These are phyloP conservation scores for Orchesella cincta DNA, from an alignment of 1,140 invertebrate genomes.

Conservation along the genomic window DNA sequence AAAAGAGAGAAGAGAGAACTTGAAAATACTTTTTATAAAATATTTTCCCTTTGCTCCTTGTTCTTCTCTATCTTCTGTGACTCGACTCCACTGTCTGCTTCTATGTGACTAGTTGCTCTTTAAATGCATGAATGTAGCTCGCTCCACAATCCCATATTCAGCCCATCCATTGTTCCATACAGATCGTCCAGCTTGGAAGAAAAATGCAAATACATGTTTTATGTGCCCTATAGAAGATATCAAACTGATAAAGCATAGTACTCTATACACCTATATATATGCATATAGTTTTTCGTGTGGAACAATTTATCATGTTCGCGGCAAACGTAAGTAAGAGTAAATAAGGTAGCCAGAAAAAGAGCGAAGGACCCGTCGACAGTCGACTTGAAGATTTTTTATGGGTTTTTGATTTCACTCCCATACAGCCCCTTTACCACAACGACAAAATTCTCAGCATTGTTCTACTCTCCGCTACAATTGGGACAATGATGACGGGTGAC, in stretches of 20 bases:
- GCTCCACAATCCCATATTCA: slow-evolving; percentile 43
- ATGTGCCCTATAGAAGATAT: too few relatives aligned
- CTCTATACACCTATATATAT: slow-evolving; percentile 8
- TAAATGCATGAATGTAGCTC: neutral
- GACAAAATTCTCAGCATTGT: slow-evolving; percentile 40
- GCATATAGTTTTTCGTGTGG: neutral
- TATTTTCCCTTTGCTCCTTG: slow-evolving; percentile 12
- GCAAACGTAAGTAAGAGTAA: neutral
- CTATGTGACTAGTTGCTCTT: neutral
- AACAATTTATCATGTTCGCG: slow-evolving; percentile 3
- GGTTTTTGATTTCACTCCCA: slow-evolving; percentile 21
- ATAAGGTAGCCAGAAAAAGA: neutral
- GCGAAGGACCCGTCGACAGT: slow-evolving; percentile 5
- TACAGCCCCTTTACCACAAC: slow-evolving; percentile 38
- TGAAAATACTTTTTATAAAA: slow-evolving; percentile 24
- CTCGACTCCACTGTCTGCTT: neutral
- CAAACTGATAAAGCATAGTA: slow-evolving; percentile 15
- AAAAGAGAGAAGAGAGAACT: slow-evolving; percentile 38
- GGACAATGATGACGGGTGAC: slow-evolving; percentile 23
- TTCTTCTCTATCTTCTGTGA: neutral
- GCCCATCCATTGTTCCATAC: slow-evolving; percentile 40
- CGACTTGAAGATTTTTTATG: slow-evolving; percentile 24
- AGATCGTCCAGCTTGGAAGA: slow-evolving; percentile 18
- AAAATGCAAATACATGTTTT: slow-evolving; percentile 20
- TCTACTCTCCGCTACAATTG: neutral